phyloP scores from a whole-genome alignment of 2,888 invertebrate species.

The Philhelius pedissequus region DNA sequence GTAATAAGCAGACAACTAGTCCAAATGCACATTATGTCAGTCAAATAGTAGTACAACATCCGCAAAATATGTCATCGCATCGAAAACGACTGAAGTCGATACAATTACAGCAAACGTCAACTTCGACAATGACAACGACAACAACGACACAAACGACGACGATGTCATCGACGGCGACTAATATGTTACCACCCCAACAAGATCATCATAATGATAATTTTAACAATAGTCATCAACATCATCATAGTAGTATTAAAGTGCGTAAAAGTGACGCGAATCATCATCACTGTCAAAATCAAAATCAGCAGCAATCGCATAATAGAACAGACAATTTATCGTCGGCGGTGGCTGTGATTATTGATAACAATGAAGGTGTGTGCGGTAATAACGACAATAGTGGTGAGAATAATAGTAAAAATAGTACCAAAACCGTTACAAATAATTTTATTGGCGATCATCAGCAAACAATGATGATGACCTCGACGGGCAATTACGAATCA shows the following conservation, averaged over 20 bases:
- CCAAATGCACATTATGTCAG: constrained; percentile 61
- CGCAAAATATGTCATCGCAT: constrained; percentile 50
- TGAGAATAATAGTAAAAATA: constrained; percentile 70
- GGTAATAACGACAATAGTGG: constrained; percentile 70
- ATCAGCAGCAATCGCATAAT: background rate
- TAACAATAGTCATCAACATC: constrained; percentile 24
- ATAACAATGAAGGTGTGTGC: constrained; percentile 72
- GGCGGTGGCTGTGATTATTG: constrained; percentile 4
- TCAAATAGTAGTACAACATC: constrained; percentile 38
- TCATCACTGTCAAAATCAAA: constrained; percentile 28
- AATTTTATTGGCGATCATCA: background rate
- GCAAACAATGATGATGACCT: constrained; percentile 29
- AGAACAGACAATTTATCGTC: constrained; percentile 32
- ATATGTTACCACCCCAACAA: constrained; percentile 71
- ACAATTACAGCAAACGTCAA: constrained; percentile 70
- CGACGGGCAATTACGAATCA: constrained; percentile 71
- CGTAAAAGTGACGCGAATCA: constrained; percentile 24
- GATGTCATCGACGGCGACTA: constrained; percentile 68
- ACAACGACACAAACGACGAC: background rate
- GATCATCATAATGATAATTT: constrained; percentile 25
- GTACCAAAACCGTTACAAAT: constrained; percentile 9
- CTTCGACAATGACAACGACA: background rate
- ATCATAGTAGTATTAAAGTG: constrained; percentile 46
- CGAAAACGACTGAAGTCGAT: constrained; percentile 71
- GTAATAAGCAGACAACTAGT: constrained; percentile 63